phyloP scores from a whole-genome alignment of 2,797 vertebrate species.

The Florisuga fusca region DNA sequence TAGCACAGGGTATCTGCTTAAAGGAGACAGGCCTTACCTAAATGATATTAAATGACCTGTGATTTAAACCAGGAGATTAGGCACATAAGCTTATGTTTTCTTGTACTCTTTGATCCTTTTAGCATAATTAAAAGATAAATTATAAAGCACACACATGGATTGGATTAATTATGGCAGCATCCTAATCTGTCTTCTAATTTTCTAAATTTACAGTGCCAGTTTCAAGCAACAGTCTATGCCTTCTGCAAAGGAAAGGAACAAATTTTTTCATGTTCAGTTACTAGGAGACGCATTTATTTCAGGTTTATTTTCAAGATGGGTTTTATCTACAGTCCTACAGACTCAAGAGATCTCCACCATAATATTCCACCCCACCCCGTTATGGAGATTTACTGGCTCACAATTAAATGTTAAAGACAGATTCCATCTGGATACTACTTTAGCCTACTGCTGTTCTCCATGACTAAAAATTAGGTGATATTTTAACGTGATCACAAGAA shows the following conservation, averaged over 20 bases:
- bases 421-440: neutral
- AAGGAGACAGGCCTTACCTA: neutral
- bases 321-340: neutral
- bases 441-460: neutral
- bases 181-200: neutral
- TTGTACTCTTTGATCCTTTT: neutral
- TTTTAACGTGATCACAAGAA: neutral
- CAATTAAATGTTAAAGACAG: neutral
- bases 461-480: neutral
- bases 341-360: neutral
- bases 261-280: neutral
- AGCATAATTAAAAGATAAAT: neutral
- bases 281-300: neutral
- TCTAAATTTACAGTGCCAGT: neutral
- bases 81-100: neutral
- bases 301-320: neutral
- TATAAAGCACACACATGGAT: neutral
- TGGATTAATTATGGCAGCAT: neutral
- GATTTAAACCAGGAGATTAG: slow-evolving; percentile 10
- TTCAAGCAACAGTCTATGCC: neutral
- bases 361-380: neutral
- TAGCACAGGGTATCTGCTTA: neutral
- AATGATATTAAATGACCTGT: neutral
- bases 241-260: neutral
- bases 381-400: neutral